A percentile compares a stretch with the other conserved stretches of the same genome.
Evolutionary conservation across 1,140 invertebrate species (phyloP).

Genomic region (Hylaeus volcanicus): DNA sequence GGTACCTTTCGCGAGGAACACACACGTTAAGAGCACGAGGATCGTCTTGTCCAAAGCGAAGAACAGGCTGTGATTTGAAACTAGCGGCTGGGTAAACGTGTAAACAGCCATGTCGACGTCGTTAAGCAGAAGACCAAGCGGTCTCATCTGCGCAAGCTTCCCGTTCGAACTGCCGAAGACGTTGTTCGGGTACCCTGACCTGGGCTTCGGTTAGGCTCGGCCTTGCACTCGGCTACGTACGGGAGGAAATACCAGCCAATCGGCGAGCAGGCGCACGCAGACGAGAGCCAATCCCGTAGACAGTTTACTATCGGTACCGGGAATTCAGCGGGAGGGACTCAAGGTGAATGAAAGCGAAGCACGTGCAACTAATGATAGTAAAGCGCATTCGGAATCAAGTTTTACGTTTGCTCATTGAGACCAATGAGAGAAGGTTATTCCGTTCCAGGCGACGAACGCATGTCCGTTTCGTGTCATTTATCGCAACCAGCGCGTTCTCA

Average conservation of each 20-base stretch:
- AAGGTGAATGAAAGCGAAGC: slow-evolving; percentile 63
- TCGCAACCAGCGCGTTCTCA: not conserved
- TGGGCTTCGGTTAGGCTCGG: slow-evolving; percentile 40
- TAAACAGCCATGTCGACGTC: slow-evolving; percentile 58
- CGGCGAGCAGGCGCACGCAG: not conserved
- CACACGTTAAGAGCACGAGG: slow-evolving; percentile 33
- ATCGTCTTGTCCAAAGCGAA: slow-evolving; percentile 19
- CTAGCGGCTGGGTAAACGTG: slow-evolving; percentile 29
- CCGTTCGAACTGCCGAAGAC: slow-evolving; percentile 57
- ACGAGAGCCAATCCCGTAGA: slow-evolving; percentile 43
- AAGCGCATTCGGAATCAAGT: slow-evolving; percentile 46
- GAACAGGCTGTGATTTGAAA: slow-evolving; percentile 36
- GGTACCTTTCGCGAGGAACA: slow-evolving; percentile 58
- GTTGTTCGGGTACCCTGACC: slow-evolving; percentile 45
- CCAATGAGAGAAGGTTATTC: not conserved
- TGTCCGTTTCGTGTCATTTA: not conserved
- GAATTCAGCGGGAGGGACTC: slow-evolving; percentile 47
- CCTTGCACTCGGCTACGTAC: slow-evolving; percentile 30
- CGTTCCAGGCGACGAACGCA: not conserved
- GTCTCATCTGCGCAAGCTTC: slow-evolving; percentile 54
- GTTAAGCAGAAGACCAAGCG: not conserved
- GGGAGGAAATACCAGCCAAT: slow-evolving; percentile 49
- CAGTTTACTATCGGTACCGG: slow-evolving; percentile 20
- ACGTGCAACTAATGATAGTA: slow-evolving; percentile 60
- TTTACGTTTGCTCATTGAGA: slow-evolving; percentile 44